phyloP scores from a whole-genome alignment of 2,797 vertebrate species.

The Alectoris magna region DNA sequence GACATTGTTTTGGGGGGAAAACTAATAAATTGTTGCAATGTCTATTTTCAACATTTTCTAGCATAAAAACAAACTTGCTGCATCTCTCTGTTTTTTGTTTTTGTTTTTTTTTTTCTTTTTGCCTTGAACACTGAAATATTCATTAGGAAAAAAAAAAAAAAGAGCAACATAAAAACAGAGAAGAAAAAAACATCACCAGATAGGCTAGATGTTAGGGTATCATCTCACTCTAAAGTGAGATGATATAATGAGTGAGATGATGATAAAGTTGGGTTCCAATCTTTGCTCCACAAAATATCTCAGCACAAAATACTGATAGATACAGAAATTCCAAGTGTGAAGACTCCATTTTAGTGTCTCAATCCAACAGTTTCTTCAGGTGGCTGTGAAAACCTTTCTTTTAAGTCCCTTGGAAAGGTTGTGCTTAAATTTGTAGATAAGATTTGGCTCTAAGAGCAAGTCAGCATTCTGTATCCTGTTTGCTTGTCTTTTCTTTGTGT shows the following conservation, averaged over 20 bases:
- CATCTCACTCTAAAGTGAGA: background rate
- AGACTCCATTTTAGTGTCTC: background rate
- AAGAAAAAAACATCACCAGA: background rate
- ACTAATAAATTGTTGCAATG: background rate
- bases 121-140: background rate
- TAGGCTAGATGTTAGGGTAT: background rate
- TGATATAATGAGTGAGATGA: too few relatives aligned
- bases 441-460: background rate
- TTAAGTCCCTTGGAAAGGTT: background rate
- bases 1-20: background rate
- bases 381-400: background rate
- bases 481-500: background rate
- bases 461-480: background rate
- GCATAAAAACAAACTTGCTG: background rate
- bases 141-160: background rate
- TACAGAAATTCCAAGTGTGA: background rate
- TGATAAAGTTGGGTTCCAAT: background rate
- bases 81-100: background rate
- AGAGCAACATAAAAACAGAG: too few relatives aligned
- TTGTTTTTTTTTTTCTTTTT: background rate
- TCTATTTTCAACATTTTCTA: background rate
- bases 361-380: background rate
- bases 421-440: slow-evolving; percentile 30
- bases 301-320: background rate
- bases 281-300: background rate